Base-by-base conservation (phyloP, 2,888 invertebrate species). In the Pogonocherus hispidulus region DNA sequence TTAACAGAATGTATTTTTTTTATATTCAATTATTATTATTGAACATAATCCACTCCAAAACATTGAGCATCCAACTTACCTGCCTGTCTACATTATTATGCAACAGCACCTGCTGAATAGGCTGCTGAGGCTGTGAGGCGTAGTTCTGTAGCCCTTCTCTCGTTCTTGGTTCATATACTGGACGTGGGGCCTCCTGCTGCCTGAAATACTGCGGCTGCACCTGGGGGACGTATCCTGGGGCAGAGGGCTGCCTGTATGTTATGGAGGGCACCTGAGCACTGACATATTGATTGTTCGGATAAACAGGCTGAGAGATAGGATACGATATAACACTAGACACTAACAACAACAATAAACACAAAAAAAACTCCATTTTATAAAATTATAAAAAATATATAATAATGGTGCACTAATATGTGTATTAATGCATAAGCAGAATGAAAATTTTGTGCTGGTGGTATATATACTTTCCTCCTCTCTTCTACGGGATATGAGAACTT, bases 21-120 rank as follows among this genome's bases (percentile, higher is more conserved):
- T n/a, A n/a, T n/a, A n/a, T n/a, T n/a, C n/a, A n/a, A n/a, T n/a
- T n/a, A n/a, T n/a, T n/a, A n/a, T n/a, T n/a, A n/a, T n/a, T n/a
- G n/a, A n/a, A n/a, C n/a, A n/a, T n/a, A n/a, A n/a, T n/a, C n/a
- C n/a, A n/a, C n/a, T n/a, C n/a, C n/a, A n/a, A n/a, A n/a, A n/a
- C n/a, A n/a, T n/a, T n/a, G n/a, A n/a, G n/a, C n/a, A n/a, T n/a
- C 16, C 11, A 22, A 46, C 86, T 86, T 83, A 89, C 89, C 78
- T 89, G 86, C 81, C 88, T 84, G 19, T 83, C 81, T 20, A 77
- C 79, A 47, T 70, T 86, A 78, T 86, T 85, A 1, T 86, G 76
- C 55, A 86, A 82, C 69, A 87, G 81, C 76, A 87, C 86, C 71
- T 87, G 87, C 75, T 83, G 87, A n/a, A 80, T 76, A 37, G 76